A percentile compares a stretch with the other conserved stretches of the same genome.
Evolutionary conservation across 2,888 invertebrate genomes (phyloP).

Genomic region (Scaeva pyrastri): DNA sequence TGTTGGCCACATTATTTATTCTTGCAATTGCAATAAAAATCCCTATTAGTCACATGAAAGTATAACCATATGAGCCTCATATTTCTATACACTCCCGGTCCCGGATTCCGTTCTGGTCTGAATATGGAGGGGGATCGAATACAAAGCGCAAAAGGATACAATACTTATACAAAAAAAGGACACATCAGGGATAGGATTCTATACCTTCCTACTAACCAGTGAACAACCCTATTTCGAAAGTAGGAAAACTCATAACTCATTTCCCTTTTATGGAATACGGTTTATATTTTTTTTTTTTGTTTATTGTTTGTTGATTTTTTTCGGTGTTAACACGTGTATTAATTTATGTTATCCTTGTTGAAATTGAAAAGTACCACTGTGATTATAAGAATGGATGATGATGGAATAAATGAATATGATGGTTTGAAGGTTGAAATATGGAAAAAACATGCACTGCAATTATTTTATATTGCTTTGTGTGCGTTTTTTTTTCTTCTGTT

Average conservation of each 20-base stretch:
- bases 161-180: slow-evolving; percentile 38
- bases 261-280: slow-evolving; percentile 53
- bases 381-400: slow-evolving; percentile 41
- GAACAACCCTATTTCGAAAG: slow-evolving; percentile 41
- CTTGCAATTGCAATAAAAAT: slow-evolving; percentile 74
- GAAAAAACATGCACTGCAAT: slow-evolving; percentile 68
- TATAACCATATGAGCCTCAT: slow-evolving; percentile 64
- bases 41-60: slow-evolving; percentile 73
- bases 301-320: slow-evolving; percentile 47
- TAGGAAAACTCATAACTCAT: slow-evolving; percentile 71
- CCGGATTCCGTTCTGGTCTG: not conserved
- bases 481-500: not conserved
- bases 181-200: slow-evolving; percentile 5
- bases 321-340: slow-evolving; percentile 68
- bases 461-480: slow-evolving; percentile 35
- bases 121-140: slow-evolving; percentile 7
- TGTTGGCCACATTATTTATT: slow-evolving; percentile 70
- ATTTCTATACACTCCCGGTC: slow-evolving; percentile 50
- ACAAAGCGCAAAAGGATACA: slow-evolving; percentile 6
- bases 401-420: slow-evolving; percentile 40
- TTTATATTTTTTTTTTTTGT: not conserved
- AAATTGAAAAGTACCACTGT: slow-evolving; percentile 50
- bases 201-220: not conserved
- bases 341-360: slow-evolving; percentile 65
- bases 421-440: slow-evolving; percentile 55